These are phyloP conservation scores for Peromyscus nudipes DNA, from an alignment of 2,797 vertebrate genomes.

Conservation along the genomic window DNA sequence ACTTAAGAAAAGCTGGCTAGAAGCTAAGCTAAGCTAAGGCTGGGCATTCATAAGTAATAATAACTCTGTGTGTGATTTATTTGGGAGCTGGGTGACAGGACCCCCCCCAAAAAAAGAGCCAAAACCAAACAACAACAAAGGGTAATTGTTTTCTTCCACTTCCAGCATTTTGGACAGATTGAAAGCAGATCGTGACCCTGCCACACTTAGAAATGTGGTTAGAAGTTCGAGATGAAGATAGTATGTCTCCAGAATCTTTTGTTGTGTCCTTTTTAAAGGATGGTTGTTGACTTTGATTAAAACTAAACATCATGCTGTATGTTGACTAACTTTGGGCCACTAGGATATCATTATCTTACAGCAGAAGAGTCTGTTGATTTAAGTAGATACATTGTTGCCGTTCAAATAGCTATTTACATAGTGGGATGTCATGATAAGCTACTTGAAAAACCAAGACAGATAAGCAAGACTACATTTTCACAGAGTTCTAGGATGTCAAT, in stretches of 20 bases:
- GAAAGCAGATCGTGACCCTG: neutral
- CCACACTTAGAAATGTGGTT: neutral
- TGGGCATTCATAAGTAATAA: too few relatives aligned
- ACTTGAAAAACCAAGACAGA: neutral
- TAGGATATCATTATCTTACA: neutral
- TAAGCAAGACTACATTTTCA: conserved; percentile 49
- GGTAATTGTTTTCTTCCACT: neutral
- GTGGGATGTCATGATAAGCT: neutral
- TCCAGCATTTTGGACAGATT: neutral
- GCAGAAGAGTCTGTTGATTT: neutral
- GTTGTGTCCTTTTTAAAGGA: neutral
- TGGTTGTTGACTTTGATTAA: neutral
- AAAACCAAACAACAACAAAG: too few relatives aligned
- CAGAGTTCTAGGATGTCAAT: neutral
- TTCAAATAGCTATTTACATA: neutral
- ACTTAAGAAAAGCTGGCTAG: too few relatives aligned
- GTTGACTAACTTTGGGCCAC: conserved; percentile 33
- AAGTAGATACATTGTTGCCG: conserved; percentile 19
- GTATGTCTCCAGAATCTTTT: neutral
- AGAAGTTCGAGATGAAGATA: neutral
- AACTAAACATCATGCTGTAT: neutral
- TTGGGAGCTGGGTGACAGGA: too few relatives aligned
- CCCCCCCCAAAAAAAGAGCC: too few relatives aligned
- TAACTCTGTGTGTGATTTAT: too few relatives aligned
- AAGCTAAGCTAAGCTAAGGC: too few relatives aligned